Conservation (phyloP, 2,888 invertebrate genomes). For the Adela reaumurella region DNA sequence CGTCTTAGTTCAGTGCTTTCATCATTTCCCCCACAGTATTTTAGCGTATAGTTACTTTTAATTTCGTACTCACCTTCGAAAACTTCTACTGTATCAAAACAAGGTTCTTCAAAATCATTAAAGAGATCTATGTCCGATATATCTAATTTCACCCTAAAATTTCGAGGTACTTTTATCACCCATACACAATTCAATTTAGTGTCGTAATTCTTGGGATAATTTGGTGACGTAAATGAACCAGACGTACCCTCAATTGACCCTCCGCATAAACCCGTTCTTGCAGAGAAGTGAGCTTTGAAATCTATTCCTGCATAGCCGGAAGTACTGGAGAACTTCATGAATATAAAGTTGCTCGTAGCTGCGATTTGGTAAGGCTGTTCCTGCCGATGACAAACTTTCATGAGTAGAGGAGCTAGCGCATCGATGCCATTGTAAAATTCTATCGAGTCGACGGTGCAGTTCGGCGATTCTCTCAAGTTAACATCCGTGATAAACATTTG, state of each 20-base stretch:
- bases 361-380: constrained; percentile 34
- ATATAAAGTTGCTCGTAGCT: constrained; percentile 66
- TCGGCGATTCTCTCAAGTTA: constrained; percentile 52
- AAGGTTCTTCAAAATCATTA: constrained; percentile 31
- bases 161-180: constrained; percentile 63
- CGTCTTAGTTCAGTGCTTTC: constrained; percentile 24
- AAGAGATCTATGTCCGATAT: constrained; percentile 65
- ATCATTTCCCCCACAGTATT: constrained; percentile 56
- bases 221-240: constrained; percentile 73
- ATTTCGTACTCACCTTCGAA: constrained; percentile 25
- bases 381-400: constrained; percentile 58
- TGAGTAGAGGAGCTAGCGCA: constrained; percentile 50
- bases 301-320: constrained; percentile 53
- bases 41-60: constrained; percentile 44
- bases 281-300: constrained; percentile 53
- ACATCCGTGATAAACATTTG: constrained; percentile 62
- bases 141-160: constrained; percentile 66
- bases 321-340: constrained; percentile 65
- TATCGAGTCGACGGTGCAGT: constrained; percentile 63
- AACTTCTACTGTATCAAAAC: constrained; percentile 31
- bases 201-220: constrained; percentile 81
- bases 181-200: constrained; percentile 72
- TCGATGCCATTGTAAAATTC: constrained; percentile 66
- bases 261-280: constrained; percentile 63
- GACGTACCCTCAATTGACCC: constrained; percentile 58